Percentiles rank a stretch among this genome's conserved stretches.
Evolutionary conservation across 2,113 vertebrate genomes (phyloP).

Genomic region (Noctilio leporinus): DNA sequence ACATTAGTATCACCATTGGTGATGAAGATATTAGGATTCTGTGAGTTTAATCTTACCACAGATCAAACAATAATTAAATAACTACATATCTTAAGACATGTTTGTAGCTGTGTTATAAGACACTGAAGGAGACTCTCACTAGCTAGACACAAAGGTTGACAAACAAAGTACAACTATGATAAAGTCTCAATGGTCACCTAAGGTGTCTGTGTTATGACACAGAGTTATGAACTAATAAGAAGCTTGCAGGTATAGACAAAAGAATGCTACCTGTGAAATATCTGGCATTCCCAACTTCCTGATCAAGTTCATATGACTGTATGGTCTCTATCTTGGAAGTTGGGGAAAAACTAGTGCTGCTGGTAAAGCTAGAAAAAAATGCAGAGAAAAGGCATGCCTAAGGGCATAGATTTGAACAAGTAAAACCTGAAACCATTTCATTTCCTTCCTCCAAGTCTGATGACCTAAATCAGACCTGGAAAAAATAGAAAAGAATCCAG

Average conservation of each 20-base stretch:
- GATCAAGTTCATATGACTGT: neutral
- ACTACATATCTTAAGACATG: neutral
- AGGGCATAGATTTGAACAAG: neutral
- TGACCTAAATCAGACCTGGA: neutral
- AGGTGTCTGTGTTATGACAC: neutral
- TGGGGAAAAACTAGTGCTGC: neutral
- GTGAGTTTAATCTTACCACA: neutral
- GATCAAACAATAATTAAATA: neutral
- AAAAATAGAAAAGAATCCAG: neutral
- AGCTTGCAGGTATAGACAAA: neutral
- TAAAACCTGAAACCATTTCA: neutral
- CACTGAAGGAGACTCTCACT: neutral
- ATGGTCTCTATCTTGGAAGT: neutral
- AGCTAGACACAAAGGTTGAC: neutral
- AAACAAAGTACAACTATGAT: neutral
- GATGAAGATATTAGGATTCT: neutral
- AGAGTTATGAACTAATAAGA: neutral
- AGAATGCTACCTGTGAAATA: neutral
- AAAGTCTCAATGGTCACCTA: neutral
- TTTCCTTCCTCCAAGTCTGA: neutral
- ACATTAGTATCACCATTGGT: neutral
- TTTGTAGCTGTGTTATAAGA: neutral
- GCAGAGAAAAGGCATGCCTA: neutral
- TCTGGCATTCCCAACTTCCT: neutral
- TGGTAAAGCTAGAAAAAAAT: neutral